Base-by-base conservation (phyloP, 1,140 invertebrate genomes). In the Eumaeus atala region DNA sequence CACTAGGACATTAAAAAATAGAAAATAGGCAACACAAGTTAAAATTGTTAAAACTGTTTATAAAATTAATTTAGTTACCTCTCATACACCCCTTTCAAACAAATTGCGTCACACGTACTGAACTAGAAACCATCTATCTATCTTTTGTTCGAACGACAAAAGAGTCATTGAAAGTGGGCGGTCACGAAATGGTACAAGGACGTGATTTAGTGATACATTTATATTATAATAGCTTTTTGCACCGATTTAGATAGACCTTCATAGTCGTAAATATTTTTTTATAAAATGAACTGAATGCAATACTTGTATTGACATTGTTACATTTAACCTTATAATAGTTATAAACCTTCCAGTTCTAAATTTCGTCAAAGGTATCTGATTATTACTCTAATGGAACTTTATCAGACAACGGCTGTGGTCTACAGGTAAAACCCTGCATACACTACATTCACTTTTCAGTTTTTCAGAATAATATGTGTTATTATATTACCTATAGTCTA, bases 171-270 rank as follows among this genome's bases (percentile, higher is more conserved):
- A 76, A 77, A 74, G 69, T 64, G 50, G 58, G 51, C 62, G 56
- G 67, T 76, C 70, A 72, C 71, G 70, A 82, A 77, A 64, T 66
- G 59, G 65, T 70, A 72, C 78, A 79, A 79, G 78, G 76, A 72
- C 69, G 48, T 58, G 10, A 37, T 53, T 35, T 61, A 17, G 17
- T 18, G 33, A 14, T 49, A 57, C 38, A 33, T 52, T 36, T 42
- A 58, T 33, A 38, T 34, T 28, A 48, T 48, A 60, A 52, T 52
- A 52, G 58, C 48, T 49, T 59, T 44, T 53, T 53, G 33, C 44
- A 44, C 42, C 40, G 40, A 28, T 53, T 53, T 42, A 33, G 18
- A 40, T 42, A 33, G 18, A 42, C 21, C 40, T 44, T 44, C 40
- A 16, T 16, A 16, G 40, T 16, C 40, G 2, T 28, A 28, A 44